phyloP scores from a whole-genome alignment of 2,797 vertebrate genomes.

The Sebastes steindachneri region DNA sequence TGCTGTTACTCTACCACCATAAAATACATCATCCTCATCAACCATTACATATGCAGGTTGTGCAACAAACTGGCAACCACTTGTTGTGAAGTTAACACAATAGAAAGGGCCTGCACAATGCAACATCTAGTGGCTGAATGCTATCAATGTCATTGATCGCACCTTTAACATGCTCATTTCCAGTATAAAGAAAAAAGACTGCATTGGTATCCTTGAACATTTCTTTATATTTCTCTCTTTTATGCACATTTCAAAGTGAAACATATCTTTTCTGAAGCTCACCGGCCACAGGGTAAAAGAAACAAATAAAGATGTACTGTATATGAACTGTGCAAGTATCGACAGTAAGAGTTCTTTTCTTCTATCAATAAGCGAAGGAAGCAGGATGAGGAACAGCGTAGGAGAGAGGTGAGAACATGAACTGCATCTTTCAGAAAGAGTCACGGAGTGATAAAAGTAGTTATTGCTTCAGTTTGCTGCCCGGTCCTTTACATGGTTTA shows the following conservation, averaged over 20 bases:
- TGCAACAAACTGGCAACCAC: neutral
- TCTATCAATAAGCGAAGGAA: constrained; percentile 16
- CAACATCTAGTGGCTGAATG: neutral
- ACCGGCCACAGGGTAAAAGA: neutral
- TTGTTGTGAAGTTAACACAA: neutral
- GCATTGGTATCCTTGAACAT: neutral
- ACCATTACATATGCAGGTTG: neutral
- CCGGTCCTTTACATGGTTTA: constrained; percentile 4
- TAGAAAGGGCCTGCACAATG: accelerated
- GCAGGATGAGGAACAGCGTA: neutral
- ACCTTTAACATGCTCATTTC: neutral
- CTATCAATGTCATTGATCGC: neutral
- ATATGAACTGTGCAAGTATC: neutral
- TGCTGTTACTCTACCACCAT: no score
- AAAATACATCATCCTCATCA: neutral
- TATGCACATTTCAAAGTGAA: neutral
- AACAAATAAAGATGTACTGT: neutral
- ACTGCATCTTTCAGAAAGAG: neutral
- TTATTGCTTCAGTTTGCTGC: constrained; percentile 18
- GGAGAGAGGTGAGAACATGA: constrained; percentile 32
- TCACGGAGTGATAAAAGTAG: constrained; percentile 3
- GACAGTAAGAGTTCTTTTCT: neutral
- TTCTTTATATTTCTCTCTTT: neutral
- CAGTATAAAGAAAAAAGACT: neutral
- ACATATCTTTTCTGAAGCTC: neutral